These are phyloP conservation scores for Chelon auratus DNA, from an alignment of 2,797 vertebrate genomes.

Conservation along the genomic window DNA sequence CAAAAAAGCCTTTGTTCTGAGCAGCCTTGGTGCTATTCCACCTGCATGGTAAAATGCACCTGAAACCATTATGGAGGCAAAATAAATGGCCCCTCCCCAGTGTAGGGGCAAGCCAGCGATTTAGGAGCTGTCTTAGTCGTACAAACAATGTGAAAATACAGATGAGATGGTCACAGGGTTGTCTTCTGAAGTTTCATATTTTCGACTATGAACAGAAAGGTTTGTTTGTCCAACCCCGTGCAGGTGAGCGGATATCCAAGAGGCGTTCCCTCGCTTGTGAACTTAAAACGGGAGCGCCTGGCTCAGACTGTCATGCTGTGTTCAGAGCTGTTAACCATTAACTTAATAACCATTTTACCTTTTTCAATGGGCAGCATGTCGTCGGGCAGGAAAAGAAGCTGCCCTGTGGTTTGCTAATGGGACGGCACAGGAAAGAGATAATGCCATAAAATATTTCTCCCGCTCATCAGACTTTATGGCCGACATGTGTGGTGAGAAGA, in stretches of 20 bases:
- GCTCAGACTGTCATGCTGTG: conserved; percentile 38
- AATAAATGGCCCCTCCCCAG: conserved; percentile 48
- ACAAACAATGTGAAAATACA: not conserved
- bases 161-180: not conserved
- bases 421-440: conserved; percentile 23
- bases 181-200: not conserved
- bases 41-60: conserved; percentile 63
- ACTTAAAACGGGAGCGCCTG: conserved; percentile 18
- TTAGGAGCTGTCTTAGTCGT: not conserved
- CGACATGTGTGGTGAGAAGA: not conserved
- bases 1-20: conserved; percentile 74
- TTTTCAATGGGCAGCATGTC: conserved; percentile 43
- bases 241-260: not conserved
- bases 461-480: not conserved
- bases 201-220: conserved; percentile 3
- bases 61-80: conserved; percentile 58
- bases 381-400: conserved; percentile 7
- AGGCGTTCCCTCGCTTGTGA: conserved; percentile 16
- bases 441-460: conserved; percentile 5
- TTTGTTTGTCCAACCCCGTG: not conserved
- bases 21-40: conserved; percentile 36
- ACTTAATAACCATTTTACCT: conserved; percentile 28
- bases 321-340: conserved; percentile 38
- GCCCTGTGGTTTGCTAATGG: conserved; percentile 37
- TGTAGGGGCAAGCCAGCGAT: not conserved